A percentile compares a stretch with the other conserved stretches of the same genome.
Evolutionary conservation across 2,888 invertebrate species (phyloP).

Genomic region (Amblyteles armatorius): DNA sequence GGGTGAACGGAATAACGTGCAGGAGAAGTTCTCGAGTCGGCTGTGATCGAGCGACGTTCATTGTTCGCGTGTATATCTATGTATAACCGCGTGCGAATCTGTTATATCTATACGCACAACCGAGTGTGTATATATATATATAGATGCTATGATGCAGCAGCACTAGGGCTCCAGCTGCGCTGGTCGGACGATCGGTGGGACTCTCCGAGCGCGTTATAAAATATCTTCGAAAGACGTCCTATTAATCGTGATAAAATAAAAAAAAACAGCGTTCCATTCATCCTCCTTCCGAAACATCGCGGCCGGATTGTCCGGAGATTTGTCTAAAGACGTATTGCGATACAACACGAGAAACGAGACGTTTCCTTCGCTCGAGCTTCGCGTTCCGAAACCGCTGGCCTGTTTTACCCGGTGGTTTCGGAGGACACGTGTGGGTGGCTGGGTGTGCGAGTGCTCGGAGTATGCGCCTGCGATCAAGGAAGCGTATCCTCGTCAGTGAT

Average conservation of each 20-base stretch:
- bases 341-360: background rate
- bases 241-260: conserved; percentile 4
- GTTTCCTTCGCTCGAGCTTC: background rate
- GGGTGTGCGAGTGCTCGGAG: conserved; percentile 13
- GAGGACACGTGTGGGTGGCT: conserved; percentile 15
- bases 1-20: conserved; percentile 7
- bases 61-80: conserved; percentile 6
- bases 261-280: background rate
- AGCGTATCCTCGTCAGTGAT: conserved; percentile 21
- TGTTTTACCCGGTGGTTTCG: conserved; percentile 32
- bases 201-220: conserved; percentile 31
- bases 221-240: conserved; percentile 28
- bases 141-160: conserved; percentile 54
- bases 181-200: conserved; percentile 49
- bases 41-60: conserved; percentile 47
- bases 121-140: conserved; percentile 22
- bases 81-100: background rate
- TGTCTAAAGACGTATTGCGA: background rate
- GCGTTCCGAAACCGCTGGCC: background rate
- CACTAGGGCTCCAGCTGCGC: conserved; percentile 58
- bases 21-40: conserved; percentile 9
- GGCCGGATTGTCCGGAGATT: background rate
- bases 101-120: conserved; percentile 17
- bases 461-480: conserved; percentile 6
- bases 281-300: background rate